Percentiles rank a stretch among this genome's conserved stretches.
These are phyloP conservation scores for Tipula helvola DNA, from an alignment of 2,888 invertebrate species.

Conservation along the genomic window DNA sequence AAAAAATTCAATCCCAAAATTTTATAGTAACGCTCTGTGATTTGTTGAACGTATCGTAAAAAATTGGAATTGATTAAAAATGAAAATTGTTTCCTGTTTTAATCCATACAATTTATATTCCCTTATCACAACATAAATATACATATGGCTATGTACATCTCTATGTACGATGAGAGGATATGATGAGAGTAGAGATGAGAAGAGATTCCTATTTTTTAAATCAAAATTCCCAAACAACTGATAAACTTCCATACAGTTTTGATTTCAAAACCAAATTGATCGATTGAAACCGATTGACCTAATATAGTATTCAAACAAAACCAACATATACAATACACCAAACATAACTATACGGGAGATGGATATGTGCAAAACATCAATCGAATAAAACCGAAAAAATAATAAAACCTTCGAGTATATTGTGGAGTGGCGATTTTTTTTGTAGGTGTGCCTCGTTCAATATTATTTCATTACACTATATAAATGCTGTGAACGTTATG, in stretches of 20 bases:
- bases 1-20: not conserved
- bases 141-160: not conserved
- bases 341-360: not conserved
- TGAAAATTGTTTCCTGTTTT: not conserved
- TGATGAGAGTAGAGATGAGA: no score
- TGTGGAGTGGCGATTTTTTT: no score
- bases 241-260: not conserved
- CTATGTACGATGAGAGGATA: not conserved
- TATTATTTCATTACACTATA: not conserved
- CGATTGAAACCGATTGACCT: not conserved
- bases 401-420: not conserved
- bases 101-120: not conserved
- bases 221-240: not conserved
- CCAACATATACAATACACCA: not conserved
- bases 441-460: not conserved
- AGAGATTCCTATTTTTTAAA: no score
- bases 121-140: not conserved
- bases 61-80: not conserved
- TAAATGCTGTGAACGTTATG: no score
- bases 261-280: not conserved
- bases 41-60: not conserved
- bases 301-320: not conserved
- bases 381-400: not conserved
- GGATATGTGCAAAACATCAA: not conserved
- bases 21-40: not conserved